phyloP scores from a whole-genome alignment of 1,140 invertebrate species.

The Drosophila persimilis region DNA sequence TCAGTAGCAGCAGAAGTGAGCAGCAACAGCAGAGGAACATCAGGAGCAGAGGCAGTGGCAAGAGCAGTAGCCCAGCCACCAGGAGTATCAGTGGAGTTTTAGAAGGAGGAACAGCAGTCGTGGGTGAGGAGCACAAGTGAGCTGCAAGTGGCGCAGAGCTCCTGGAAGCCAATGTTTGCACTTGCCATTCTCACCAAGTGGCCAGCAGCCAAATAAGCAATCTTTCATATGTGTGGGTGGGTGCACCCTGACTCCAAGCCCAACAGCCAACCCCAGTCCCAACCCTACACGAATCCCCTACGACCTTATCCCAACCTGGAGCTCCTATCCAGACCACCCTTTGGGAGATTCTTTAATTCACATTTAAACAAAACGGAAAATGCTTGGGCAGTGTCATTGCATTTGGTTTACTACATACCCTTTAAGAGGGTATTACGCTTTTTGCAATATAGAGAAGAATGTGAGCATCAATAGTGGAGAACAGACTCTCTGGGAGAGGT shows the following conservation, averaged over 20 bases:
- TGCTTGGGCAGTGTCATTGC: slow-evolving; percentile 24
- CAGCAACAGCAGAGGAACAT: not conserved
- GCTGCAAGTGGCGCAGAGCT: slow-evolving; percentile 16
- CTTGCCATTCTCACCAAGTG: slow-evolving; percentile 40
- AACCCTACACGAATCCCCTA: too few relatives aligned
- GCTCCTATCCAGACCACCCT: not conserved
- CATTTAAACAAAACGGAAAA: slow-evolving; percentile 60
- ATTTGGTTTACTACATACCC: slow-evolving; percentile 5
- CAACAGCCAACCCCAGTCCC: not conserved
- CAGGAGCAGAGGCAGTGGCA: slow-evolving; percentile 1
- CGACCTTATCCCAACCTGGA: too few relatives aligned
- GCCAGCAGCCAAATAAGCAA: slow-evolving; percentile 60
- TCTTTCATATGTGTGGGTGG: slow-evolving; percentile 30
- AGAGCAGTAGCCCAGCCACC: not conserved
- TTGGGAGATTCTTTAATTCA: slow-evolving; percentile 63
- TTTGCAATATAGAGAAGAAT: too few relatives aligned
- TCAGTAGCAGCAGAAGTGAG: too few relatives aligned
- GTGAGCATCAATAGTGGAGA: too few relatives aligned
- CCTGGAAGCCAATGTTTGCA: slow-evolving; percentile 57
- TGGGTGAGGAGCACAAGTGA: not conserved
- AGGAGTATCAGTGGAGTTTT: too few relatives aligned
- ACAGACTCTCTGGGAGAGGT: too few relatives aligned
- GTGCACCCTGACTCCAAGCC: not conserved
- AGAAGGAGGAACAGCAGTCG: too few relatives aligned
- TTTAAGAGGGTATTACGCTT: too few relatives aligned